phyloP scores from a whole-genome alignment of 2,888 invertebrate genomes.

The Drosophila incognita region DNA sequence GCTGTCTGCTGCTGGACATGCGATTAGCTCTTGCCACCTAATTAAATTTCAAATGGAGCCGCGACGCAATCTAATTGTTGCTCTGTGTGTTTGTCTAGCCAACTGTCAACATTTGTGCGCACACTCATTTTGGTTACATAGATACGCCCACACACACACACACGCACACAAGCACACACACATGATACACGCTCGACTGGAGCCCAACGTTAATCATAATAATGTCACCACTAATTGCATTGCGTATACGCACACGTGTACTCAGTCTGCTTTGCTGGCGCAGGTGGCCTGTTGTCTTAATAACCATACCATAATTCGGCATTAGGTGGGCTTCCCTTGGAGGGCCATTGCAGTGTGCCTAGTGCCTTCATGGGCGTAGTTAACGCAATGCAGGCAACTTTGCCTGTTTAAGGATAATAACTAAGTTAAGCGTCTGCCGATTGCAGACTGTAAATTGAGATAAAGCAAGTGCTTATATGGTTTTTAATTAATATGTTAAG shows the following conservation, averaged over 20 bases:
- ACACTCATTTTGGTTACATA: constrained; percentile 29
- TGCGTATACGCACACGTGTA: constrained; percentile 78
- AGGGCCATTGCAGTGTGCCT: not conserved
- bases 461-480: not conserved
- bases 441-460: not conserved
- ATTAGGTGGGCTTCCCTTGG: constrained; percentile 49
- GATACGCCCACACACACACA: constrained; percentile 2
- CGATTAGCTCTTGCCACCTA: constrained; percentile 62
- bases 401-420: constrained; percentile 14
- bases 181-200: constrained; percentile 36
- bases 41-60: constrained; percentile 71
- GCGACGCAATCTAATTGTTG: constrained; percentile 47
- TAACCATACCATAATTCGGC: constrained; percentile 65
- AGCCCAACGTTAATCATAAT: constrained; percentile 73
- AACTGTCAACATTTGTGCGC: constrained; percentile 31
- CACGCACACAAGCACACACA: constrained; percentile 10
- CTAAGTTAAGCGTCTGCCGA: constrained; percentile 16
- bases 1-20: constrained; percentile 18
- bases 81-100: constrained; percentile 20
- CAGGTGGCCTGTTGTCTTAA: constrained; percentile 35
- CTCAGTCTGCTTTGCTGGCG: constrained; percentile 25
- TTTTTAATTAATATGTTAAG: not conserved
- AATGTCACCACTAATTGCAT: constrained; percentile 78
- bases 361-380: constrained; percentile 43
- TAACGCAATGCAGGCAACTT: constrained; percentile 41